Evolutionary conservation across 2,113 vertebrate genomes (phyloP), one percentile per base, ranked within the genome.

Genomic region (Saccopteryx bilineata): DNA sequence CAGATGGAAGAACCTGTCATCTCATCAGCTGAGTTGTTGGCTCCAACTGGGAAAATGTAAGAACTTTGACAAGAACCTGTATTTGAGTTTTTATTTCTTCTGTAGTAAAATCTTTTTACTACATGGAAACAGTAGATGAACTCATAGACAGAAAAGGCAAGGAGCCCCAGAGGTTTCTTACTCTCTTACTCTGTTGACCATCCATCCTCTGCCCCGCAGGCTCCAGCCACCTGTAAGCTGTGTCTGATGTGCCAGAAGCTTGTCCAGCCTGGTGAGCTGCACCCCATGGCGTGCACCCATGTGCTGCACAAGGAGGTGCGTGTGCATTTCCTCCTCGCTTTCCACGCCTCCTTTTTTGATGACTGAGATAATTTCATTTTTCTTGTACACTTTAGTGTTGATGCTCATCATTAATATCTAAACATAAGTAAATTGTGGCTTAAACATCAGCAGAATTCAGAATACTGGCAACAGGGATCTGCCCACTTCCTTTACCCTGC

Each of bases 181-280:
- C 54, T 56, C 74, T 74, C 63, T 87, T 52, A 65, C 50, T 61
- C 26, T 69, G 63, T 39, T 90, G 91, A 90, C 52, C 5, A 0
- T 74, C 56, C 26, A 7, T 80, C 50, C 52, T 95, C 60, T 97
- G 63, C 80, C 61, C 80, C 74, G 15, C 79, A 98, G 97, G 93
- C 93, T 87, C 97, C 98, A 0, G 93, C 98, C 74, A 94, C 98
- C 39, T 98, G 98, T 18, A 99, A 99, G 94, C 98, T 99, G 87
- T 99, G 99, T 97, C 98, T 99, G 13, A 99, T 99, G 98, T 99
- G 99, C 96, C 99, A 99, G 98, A 99, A 99, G 94, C 98, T 98
- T 0, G 99, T 99, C 86, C 99, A 99, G 72, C 98, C 98, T 0
- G 98, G 97, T 24, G 99, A 98, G 93, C 98, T 99, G 21, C 99